These are phyloP conservation scores for Maniola hyperantus DNA, from an alignment of 2,888 invertebrate genomes.

Conservation along the genomic window DNA sequence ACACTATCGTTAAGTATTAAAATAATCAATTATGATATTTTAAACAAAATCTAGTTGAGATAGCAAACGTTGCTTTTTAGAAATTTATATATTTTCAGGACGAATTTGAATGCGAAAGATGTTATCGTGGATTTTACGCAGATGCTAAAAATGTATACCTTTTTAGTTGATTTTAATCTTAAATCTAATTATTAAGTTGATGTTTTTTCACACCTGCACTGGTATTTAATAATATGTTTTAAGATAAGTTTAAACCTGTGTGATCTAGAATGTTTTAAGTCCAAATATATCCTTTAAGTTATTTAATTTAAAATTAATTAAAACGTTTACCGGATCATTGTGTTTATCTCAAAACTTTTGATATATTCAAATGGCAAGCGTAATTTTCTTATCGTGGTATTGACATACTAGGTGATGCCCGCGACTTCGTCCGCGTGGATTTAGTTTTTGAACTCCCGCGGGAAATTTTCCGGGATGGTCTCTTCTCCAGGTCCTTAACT, in stretches of 20 bases:
- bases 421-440: too few relatives aligned
- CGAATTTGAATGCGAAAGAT: background rate
- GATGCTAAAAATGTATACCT: background rate
- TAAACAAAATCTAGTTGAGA: background rate
- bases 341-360: background rate
- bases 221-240: background rate
- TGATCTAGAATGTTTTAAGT: background rate
- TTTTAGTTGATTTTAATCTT: background rate
- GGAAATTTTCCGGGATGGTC: too few relatives aligned
- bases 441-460: too few relatives aligned
- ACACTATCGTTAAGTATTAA: too few relatives aligned
- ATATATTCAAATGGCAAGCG: too few relatives aligned
- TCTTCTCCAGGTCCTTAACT: too few relatives aligned
- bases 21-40: background rate
- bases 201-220: background rate
- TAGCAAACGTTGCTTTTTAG: background rate
- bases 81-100: slow-evolving; percentile 4
- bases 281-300: background rate
- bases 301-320: slow-evolving; percentile 5
- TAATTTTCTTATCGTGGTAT: too few relatives aligned
- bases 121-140: background rate
- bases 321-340: background rate
- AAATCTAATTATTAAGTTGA: background rate
- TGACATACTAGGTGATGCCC: too few relatives aligned
- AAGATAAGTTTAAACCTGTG: background rate